Base-by-base conservation (phyloP, 2,113 vertebrate species). In the Gadus chalcogrammus region DNA sequence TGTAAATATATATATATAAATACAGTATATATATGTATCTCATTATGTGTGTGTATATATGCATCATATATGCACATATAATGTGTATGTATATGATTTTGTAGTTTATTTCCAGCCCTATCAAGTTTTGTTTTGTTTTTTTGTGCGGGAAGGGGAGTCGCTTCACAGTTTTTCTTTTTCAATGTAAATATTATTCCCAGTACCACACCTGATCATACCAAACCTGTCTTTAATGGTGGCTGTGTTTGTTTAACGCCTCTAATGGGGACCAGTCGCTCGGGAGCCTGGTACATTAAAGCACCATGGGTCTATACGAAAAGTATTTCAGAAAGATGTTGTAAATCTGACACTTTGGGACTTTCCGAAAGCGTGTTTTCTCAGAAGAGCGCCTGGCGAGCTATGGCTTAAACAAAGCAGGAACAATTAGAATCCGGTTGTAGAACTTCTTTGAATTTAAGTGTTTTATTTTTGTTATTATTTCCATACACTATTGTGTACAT, bases 21-120 rank as follows among this genome's bases (percentile, higher is more conserved):
- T 87, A 90, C 81, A 69, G 83, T 89, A 90, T 93, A 91, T 91
- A 90, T 91, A 90, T 94, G 91, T 93, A 92, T 93, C 91, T 88
- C 84, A 87, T 85, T 89, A 87, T 86, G 86, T 89, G 84, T 90
- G 89, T 90, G 89, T 88, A 84, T 91, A 83, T 90, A 87, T 90
- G 86, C 87, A 90, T 91, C 91, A 87, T 91, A 88, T 95, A 93
- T 94, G 88, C 84, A 92, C 88, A 88, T 88, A 86, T 91, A 93
- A 90, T 93, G 87, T 93, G 80, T 92, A 88, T 93, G 83, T 93
- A 87, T 93, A 93, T 93, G 92, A 93, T 90, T 90, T 90, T 86
- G 76, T 88, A 87, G 80, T 87, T 87, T 80, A 81, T 85, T 84
- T 86, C 78, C 77, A 79, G 74, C 79, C 70, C 62, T 79, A 79